Conservation (phyloP, 2,888 invertebrate genomes). For the Harpalus rufipes region DNA sequence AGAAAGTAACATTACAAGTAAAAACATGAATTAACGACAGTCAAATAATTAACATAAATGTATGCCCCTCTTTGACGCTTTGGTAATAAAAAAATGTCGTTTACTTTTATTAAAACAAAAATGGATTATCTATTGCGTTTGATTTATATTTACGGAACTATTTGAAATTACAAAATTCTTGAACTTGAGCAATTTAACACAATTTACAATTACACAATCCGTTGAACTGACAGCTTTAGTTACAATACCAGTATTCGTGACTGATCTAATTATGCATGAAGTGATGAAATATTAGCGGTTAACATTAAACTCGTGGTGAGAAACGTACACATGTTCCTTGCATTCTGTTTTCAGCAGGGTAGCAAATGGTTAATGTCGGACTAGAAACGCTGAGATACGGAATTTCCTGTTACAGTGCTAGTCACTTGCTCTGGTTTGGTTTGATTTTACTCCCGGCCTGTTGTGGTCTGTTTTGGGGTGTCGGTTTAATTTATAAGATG, state of each 20-base stretch:
- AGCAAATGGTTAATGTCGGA: neutral
- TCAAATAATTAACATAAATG: no score
- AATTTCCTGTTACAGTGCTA: constrained; percentile 45
- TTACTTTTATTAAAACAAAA: no score
- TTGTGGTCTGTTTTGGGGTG: constrained; percentile 45
- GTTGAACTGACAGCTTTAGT: constrained; percentile 7
- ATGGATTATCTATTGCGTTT: no score
- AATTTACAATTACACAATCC: neutral
- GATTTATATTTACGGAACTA: no score
- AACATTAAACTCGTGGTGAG: constrained; percentile 51
- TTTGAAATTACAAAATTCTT: no score
- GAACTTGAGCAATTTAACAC: neutral
- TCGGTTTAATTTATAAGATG: constrained; percentile 54
- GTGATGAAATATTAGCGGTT: constrained; percentile 49
- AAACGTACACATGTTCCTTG: constrained; percentile 54
- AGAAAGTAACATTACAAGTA: no score
- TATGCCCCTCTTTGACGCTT: no score
- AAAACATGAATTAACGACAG: no score
- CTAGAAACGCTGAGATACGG: neutral
- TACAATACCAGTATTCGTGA: constrained; percentile 38
- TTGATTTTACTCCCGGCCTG: constrained; percentile 40
- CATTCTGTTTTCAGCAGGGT: constrained; percentile 24
- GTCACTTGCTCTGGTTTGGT: constrained; percentile 26
- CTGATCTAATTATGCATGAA: constrained; percentile 52
- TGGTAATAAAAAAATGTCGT: no score